Percentiles rank a stretch among this genome's conserved stretches.
phyloP scores from a whole-genome alignment of 64 coral and sea anemone species.

The Dendrophyllia cribrosa region DNA sequence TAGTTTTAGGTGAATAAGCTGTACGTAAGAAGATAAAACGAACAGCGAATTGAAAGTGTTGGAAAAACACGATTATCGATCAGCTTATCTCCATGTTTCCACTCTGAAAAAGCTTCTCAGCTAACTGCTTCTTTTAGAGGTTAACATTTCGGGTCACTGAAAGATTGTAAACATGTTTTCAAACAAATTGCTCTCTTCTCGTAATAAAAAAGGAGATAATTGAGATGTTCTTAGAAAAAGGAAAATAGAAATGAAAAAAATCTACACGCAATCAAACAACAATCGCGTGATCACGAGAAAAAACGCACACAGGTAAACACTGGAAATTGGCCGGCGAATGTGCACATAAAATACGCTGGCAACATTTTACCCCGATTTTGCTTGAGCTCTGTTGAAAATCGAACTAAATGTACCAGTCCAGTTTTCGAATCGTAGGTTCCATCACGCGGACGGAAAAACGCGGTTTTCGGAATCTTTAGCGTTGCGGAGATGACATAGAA shows the following conservation, averaged over 20 bases:
- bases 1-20: conserved; percentile 14
- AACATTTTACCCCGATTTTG: not conserved
- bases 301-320: conserved; percentile 22
- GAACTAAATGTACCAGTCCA: not conserved
- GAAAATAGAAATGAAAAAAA: not conserved
- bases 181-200: not conserved
- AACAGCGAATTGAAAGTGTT: conserved; percentile 20
- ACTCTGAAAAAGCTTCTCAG: not conserved
- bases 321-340: not conserved
- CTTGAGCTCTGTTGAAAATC: not conserved
- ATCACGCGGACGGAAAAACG: not conserved
- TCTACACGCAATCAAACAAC: not conserved
- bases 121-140: not conserved
- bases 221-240: conserved; percentile 1
- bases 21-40: conserved; percentile 22
- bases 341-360: not conserved
- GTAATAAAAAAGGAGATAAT: not conserved
- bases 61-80: conserved; percentile 18
- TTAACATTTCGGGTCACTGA: conserved; percentile 13
- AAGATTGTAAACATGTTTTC: conserved; percentile 43
- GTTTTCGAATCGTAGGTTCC: not conserved
- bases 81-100: not conserved
- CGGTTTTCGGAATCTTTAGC: not conserved
- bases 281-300: conserved; percentile 27
- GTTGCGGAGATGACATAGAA: not conserved